A percentile compares a stretch with the other conserved stretches of the same genome.
Evolutionary conservation across 2,113 vertebrate genomes (phyloP).

Genomic region (Ranitomeya imitator): DNA sequence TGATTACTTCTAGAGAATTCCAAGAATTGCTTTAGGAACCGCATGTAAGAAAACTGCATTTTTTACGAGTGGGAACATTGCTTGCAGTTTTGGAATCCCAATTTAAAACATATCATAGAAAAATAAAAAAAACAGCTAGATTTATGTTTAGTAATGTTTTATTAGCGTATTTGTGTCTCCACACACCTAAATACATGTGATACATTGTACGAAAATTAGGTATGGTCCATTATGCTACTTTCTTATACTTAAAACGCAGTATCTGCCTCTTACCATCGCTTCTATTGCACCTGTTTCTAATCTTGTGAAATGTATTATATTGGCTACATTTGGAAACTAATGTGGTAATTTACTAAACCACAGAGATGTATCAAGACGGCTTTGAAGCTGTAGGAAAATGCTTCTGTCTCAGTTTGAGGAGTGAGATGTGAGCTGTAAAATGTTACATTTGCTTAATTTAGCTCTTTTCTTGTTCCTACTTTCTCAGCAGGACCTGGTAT

Average conservation of each 20-base stretch:
- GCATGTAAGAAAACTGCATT: no score
- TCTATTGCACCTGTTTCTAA: slow-evolving; percentile 19
- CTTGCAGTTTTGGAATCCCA: no score
- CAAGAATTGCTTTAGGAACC: no score
- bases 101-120: no score
- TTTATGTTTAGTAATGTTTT: neutral
- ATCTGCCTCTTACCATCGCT: neutral
- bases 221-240: neutral
- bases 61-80: no score
- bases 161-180: neutral
- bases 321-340: neutral
- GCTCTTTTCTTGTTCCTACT: neutral
- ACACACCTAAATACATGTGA: no score
- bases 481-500: neutral
- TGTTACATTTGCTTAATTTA: slow-evolving; percentile 28
- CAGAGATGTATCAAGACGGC: neutral
- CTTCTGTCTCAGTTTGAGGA: neutral
- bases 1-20: no score
- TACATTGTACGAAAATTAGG: no score
- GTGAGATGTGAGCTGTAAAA: slow-evolving; percentile 2
- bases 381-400: slow-evolving; percentile 9
- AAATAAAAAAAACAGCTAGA: no score
- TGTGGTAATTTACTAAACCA: slow-evolving; percentile 25
- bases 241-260: neutral
- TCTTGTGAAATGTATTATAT: neutral